phyloP scores from a whole-genome alignment of 2,113 vertebrate species.

The Pachypanchax playfairii region DNA sequence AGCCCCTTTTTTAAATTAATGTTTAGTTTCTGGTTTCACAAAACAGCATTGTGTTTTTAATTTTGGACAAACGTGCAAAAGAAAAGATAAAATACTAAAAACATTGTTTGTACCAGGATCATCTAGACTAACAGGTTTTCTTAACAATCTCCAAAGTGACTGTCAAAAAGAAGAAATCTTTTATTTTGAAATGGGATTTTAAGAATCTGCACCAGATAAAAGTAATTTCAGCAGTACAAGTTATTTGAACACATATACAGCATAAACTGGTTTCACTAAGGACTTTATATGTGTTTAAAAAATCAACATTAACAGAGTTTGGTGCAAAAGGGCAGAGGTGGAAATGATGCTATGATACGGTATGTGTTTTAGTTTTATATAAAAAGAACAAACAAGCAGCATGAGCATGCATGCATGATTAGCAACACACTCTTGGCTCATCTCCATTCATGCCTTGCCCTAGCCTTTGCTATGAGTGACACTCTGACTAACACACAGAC shows the following conservation, averaged over 20 bases:
- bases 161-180: neutral
- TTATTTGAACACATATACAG: neutral
- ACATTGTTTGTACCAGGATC: neutral
- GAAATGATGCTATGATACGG: neutral
- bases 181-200: neutral
- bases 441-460: constrained; percentile 46
- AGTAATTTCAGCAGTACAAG: too few species aligned
- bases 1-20: too few species aligned
- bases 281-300: neutral
- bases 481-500: constrained; percentile 65
- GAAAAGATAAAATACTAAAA: neutral
- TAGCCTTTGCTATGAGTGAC: constrained; percentile 63
- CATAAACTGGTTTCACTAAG: neutral
- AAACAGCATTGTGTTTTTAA: neutral
- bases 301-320: constrained; percentile 8
- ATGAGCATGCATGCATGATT: constrained; percentile 25
- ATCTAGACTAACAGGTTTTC: neutral
- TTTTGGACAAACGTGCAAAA: neutral
- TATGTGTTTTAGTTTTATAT: neutral
- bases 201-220: neutral
- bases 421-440: constrained; percentile 22
- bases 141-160: neutral
- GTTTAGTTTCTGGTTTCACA: neutral
- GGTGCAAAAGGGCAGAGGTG: constrained; percentile 45
- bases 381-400: constrained; percentile 12